These are phyloP conservation scores for Acronicta aceris DNA, from an alignment of 2,888 invertebrate genomes.

Conservation along the genomic window DNA sequence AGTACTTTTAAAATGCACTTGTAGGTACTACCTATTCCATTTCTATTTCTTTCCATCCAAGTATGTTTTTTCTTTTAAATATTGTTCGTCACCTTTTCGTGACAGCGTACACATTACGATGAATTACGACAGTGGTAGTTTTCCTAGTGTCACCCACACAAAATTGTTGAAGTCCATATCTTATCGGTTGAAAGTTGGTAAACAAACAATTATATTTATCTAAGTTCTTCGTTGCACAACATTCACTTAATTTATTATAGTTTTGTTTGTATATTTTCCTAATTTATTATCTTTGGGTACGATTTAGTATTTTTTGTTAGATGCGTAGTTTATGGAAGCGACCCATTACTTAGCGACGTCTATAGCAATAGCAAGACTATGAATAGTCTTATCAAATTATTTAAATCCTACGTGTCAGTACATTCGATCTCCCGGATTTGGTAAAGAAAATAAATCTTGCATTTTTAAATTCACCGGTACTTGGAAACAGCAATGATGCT, in stretches of 20 bases:
- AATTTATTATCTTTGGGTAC: conserved; percentile 3
- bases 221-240: conserved; percentile 40
- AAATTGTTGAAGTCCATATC: conserved; percentile 25
- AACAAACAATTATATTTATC: conserved; percentile 46
- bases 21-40: too few relatives aligned
- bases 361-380: too few relatives aligned
- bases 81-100: background rate
- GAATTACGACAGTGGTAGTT: conserved; percentile 26
- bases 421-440: too few relatives aligned
- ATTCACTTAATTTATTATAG: conserved; percentile 23
- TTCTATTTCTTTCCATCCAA: background rate
- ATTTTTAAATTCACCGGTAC: too few relatives aligned
- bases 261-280: conserved; percentile 19
- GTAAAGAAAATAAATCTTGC: too few relatives aligned
- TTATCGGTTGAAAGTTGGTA: conserved; percentile 44
- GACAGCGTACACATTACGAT: conserved; percentile 9
- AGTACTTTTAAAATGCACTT: too few relatives aligned
- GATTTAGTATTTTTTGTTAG: conserved; percentile 1
- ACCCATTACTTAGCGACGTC: too few relatives aligned
- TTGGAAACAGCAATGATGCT: too few relatives aligned
- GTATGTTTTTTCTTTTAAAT: background rate
- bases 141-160: conserved; percentile 23
- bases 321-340: background rate
- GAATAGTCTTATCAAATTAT: too few relatives aligned
- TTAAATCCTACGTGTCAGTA: too few relatives aligned